These are phyloP conservation scores for Peribatodes rhomboidaria DNA, from an alignment of 2,888 invertebrate species.

Conservation along the genomic window DNA sequence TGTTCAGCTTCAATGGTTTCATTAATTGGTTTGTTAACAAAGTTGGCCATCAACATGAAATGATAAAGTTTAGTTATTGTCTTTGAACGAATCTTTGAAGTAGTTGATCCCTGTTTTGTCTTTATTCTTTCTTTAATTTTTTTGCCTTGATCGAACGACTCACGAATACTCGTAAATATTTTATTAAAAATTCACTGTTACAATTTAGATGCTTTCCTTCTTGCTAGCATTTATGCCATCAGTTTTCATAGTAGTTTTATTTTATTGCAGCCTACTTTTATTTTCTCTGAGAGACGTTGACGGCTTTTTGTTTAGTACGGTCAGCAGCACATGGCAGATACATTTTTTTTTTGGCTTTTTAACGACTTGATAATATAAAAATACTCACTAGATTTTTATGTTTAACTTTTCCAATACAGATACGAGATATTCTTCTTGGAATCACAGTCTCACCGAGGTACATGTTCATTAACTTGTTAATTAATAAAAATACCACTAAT, in stretches of 20 bases:
- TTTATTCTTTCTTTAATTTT: neutral
- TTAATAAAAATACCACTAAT: too few species aligned
- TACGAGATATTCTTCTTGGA: too few species aligned
- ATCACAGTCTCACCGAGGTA: too few species aligned
- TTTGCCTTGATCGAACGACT: too few species aligned
- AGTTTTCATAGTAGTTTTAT: neutral
- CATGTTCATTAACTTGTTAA: too few species aligned
- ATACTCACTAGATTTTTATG: too few species aligned
- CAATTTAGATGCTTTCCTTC: too few species aligned
- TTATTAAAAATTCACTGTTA: too few species aligned
- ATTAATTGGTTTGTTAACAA: neutral
- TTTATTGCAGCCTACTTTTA: conserved; percentile 4
- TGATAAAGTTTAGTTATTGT: neutral
- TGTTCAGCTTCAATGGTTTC: neutral
- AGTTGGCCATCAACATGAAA: neutral
- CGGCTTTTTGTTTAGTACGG: neutral
- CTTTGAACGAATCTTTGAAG: neutral
- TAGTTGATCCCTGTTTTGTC: neutral
- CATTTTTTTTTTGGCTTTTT: neutral
- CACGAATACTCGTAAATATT: too few species aligned
- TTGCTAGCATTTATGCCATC: neutral
- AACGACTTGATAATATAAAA: too few species aligned
- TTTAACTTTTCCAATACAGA: too few species aligned
- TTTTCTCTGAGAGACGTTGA: neutral
- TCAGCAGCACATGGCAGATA: neutral